phyloP scores from a whole-genome alignment of 2,888 invertebrate species.

The Lasius platythorax region DNA sequence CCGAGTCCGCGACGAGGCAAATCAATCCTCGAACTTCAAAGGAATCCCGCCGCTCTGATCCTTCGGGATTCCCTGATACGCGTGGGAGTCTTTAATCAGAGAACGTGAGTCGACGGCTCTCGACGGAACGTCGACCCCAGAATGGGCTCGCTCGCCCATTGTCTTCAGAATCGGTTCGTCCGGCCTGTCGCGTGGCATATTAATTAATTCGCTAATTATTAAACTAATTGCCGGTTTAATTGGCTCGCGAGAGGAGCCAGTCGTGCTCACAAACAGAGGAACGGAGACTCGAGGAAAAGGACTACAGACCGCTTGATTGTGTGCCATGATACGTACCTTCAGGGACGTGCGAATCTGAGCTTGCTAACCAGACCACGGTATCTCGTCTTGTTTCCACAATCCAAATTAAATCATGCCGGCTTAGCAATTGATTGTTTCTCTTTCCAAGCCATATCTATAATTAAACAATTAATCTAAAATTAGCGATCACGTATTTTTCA shows the following conservation, averaged over 20 bases:
- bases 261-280: conserved; percentile 10
- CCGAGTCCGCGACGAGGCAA: conserved; percentile 33
- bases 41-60: conserved; percentile 60
- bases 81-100: conserved; percentile 59
- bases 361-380: not conserved
- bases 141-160: conserved; percentile 54
- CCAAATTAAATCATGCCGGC: conserved; percentile 1
- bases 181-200: conserved; percentile 70
- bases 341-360: not conserved
- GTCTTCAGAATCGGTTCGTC: conserved; percentile 53
- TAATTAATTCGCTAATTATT: conserved; percentile 81
- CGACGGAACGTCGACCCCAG: conserved; percentile 36
- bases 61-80: conserved; percentile 59
- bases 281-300: not conserved
- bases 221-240: conserved; percentile 82
- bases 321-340: conserved; percentile 6
- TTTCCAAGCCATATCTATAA: not conserved
- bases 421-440: not conserved
- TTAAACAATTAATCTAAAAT: not conserved
- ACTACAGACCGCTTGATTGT: conserved; percentile 11
- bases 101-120: conserved; percentile 31
- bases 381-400: conserved; percentile 6
- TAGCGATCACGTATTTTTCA: not conserved
- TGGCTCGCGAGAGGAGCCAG: conserved; percentile 67
- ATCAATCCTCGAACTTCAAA: conserved; percentile 59